Conservation (phyloP, 2,888 invertebrate genomes). For the Lasioglossum malachurum region DNA sequence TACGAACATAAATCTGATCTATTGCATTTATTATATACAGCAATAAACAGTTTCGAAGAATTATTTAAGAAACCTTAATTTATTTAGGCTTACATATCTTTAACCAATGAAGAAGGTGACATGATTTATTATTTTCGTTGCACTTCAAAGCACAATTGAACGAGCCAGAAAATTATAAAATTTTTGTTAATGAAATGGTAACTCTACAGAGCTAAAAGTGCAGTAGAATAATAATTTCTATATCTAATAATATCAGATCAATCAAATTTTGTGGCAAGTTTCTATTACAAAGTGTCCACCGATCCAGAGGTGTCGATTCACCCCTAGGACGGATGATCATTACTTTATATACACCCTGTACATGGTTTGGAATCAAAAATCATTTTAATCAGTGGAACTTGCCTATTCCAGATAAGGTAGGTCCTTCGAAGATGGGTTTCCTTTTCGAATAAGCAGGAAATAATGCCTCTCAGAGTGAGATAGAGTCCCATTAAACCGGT, state of each 20-base stretch:
- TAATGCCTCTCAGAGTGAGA: neutral
- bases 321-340: too few relatives aligned
- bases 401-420: neutral
- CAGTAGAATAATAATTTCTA: too few relatives aligned
- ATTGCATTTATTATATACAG: neutral
- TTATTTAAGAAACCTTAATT: neutral
- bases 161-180: neutral
- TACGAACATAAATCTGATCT: neutral
- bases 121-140: too few relatives aligned
- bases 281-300: too few relatives aligned
- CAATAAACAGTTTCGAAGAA: neutral
- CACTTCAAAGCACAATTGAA: too few relatives aligned
- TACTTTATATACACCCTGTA: too few relatives aligned
- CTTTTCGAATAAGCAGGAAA: neutral
- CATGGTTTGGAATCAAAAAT: neutral
- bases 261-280: too few relatives aligned
- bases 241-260: too few relatives aligned
- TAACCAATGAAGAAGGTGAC: neutral
- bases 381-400: neutral
- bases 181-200: neutral
- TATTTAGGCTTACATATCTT: neutral
- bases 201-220: neutral
- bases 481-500: neutral
- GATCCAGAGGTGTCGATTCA: too few relatives aligned
- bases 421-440: neutral